Base-by-base conservation (phyloP, 1,140 invertebrate species). In the Drosophila nasuta region DNA sequence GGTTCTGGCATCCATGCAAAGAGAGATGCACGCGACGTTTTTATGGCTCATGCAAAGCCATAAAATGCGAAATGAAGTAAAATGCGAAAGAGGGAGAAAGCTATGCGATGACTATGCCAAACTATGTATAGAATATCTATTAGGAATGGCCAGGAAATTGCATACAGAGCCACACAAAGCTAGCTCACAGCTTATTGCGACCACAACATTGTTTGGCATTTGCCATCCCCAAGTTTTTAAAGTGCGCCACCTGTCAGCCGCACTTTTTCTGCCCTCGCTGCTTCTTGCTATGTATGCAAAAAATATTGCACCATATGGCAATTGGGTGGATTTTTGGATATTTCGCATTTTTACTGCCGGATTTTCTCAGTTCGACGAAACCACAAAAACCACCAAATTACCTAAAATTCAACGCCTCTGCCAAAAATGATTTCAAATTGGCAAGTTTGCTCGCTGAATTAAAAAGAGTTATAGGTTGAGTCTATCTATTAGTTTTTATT, bases 81-180 rank as follows among this genome's bases (percentile, higher is more conserved):
- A 56, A 49, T 28, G 46, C 13, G 49, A 64, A 51, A 51, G 59
- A 63, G 28, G 59, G 69, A 35, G 62, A 54, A 56, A 43, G 41
- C 57, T 35, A 62, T 63, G 67, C 58, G 58, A 63, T 75, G 72
- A 70, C 58, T 75, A 70, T 45, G 72, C 66, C 72, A 57, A 63
- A 70, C 66, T 75, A 75, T 75, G 72, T 75, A 70, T 58, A 70
- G 66, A 75, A 75, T 70, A 70, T 63, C 66, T 75, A 75, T 70
- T 75, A 58, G 58, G 41, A 63, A 70, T 63, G 35, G 66, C 51
- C 52, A 49, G 43, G 51, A 57, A 70, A 75, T 62, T 75, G 66
- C 58, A 69, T 46, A 25, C 33, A 15, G 48, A 30, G 2, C 45
- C 45, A n/a, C 57, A n/a, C 28, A 13, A 3, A 4, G 10, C 45